These are phyloP conservation scores for Gila orcuttii DNA, from an alignment of 2,113 vertebrate genomes.

Conservation along the genomic window DNA sequence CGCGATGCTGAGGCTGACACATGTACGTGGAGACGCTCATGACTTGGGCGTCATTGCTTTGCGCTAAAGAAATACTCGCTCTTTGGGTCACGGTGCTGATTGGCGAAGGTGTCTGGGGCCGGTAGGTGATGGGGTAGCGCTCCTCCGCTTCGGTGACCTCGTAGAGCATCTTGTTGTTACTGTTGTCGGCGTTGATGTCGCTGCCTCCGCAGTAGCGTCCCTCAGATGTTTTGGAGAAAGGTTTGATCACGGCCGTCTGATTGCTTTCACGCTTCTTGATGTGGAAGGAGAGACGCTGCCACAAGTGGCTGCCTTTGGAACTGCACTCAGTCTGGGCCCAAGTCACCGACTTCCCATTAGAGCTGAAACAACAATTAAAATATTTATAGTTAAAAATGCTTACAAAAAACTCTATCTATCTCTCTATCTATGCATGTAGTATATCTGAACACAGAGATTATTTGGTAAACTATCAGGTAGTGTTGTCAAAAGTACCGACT, in stretches of 20 bases:
- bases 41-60: constrained; percentile 80
- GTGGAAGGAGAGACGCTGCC: constrained; percentile 94
- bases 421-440: not conserved
- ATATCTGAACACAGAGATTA: not conserved
- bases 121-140: constrained; percentile 80
- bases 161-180: constrained; percentile 84
- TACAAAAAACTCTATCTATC: not conserved
- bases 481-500: too few species aligned
- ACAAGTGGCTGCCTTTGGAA: constrained; percentile 90
- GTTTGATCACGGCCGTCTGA: constrained; percentile 97
- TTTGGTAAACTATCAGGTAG: not conserved
- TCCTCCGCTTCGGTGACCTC: constrained; percentile 87
- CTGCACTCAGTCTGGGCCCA: constrained; percentile 94
- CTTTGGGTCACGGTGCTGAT: constrained; percentile 91
- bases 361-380: constrained; percentile 73
- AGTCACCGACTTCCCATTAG: constrained; percentile 95
- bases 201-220: constrained; percentile 75
- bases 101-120: constrained; percentile 87
- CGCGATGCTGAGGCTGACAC: constrained; percentile 75
- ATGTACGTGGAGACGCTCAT: constrained; percentile 79
- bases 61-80: constrained; percentile 62
- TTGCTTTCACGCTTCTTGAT: constrained; percentile 98
- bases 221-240: constrained; percentile 91
- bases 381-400: constrained; percentile 3
- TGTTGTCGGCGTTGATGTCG: constrained; percentile 74